Base-by-base conservation (phyloP, 2,797 vertebrate species). In the Peromyscus nudipes region DNA sequence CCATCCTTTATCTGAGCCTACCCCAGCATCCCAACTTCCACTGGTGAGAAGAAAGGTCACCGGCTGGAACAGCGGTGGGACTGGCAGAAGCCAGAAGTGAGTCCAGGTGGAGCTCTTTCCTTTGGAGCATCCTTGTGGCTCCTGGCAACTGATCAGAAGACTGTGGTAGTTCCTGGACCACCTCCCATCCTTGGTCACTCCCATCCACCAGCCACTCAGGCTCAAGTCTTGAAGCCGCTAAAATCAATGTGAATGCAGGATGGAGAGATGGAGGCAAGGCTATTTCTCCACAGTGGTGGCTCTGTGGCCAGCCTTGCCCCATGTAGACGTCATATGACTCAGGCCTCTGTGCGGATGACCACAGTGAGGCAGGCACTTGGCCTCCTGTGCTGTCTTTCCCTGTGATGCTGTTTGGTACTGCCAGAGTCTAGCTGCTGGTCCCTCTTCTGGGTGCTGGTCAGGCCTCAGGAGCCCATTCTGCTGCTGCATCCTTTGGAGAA, bases 291-390 rank as follows among this genome's bases (percentile, higher is more conserved):
- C 13, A 55, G 27, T 34, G 2, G 10, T 52, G 81, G 21, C 57
- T 65, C 34, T 75, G 57, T 31, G 34, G 57, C 29, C 69, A 49
- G 12, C 37, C 64, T 83, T 10, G n/a, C 37, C 14, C 19, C 0
- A 0, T 16, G 25, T 1, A 11, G 46, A 37, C 11, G 31, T 67
- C n/a, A 57, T 14, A 1, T 6, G 21, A n/a, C 46, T 13, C 4
- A 7, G 75, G 25, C 34, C 75, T 52, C 75, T 49, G 57, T 27
- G 75, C 31, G 19, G 31, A 46, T 3, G 4, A 43, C 52, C 65
- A 3, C 17, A 4, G 21, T 25, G 31, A 6, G 60, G 14, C 46
- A 43, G 65, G 25, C 46, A 57, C 31, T 34, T 57, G 10, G 0
- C 43, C 29, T 49, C 52, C 43, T 1, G 4, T 29, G 25, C n/a